Conservation (phyloP, 2,888 invertebrate genomes). For the Miltochrista miniata region DNA sequence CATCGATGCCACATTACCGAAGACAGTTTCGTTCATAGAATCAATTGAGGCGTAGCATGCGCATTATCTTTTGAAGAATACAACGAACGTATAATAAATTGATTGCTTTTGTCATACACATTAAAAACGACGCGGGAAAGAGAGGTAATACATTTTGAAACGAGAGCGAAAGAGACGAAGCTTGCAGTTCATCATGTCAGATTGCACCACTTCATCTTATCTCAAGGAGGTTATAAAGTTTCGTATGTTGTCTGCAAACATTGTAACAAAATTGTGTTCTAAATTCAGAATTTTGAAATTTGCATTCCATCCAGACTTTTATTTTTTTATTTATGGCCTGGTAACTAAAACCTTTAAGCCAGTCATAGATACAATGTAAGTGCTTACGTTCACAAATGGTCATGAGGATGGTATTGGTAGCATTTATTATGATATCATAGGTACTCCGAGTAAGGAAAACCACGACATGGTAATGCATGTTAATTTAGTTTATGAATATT, state of each 20-base stretch:
- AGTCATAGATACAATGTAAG: too few relatives aligned
- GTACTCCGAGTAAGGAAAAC: not conserved
- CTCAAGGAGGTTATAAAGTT: slow-evolving; percentile 36
- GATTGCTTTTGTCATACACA: slow-evolving; percentile 33
- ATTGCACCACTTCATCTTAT: slow-evolving; percentile 50
- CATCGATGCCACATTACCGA: slow-evolving; percentile 19
- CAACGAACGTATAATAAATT: slow-evolving; percentile 55
- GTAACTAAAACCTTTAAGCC: too few relatives aligned
- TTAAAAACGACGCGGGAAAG: slow-evolving; percentile 10
- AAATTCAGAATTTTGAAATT: slow-evolving; percentile 7
- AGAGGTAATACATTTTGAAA: slow-evolving; percentile 1
- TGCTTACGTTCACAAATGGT: not conserved
- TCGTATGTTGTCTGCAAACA: slow-evolving; percentile 23
- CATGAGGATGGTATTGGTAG: not conserved
- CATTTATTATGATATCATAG: slow-evolving; percentile 1
- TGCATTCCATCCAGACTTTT: not conserved
- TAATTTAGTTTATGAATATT: not conserved
- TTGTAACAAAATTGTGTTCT: slow-evolving; percentile 16
- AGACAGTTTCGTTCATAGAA: slow-evolving; percentile 39
- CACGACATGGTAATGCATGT: not conserved
- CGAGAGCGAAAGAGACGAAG: slow-evolving; percentile 3
- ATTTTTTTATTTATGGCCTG: not conserved
- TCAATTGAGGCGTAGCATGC: slow-evolving; percentile 45
- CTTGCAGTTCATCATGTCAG: slow-evolving; percentile 16
- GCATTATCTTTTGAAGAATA: slow-evolving; percentile 41